Evolutionary conservation across 2,797 vertebrate genomes (phyloP), one percentile per base, ranked within the genome.

Genomic region (Halcyon leucocephala): DNA sequence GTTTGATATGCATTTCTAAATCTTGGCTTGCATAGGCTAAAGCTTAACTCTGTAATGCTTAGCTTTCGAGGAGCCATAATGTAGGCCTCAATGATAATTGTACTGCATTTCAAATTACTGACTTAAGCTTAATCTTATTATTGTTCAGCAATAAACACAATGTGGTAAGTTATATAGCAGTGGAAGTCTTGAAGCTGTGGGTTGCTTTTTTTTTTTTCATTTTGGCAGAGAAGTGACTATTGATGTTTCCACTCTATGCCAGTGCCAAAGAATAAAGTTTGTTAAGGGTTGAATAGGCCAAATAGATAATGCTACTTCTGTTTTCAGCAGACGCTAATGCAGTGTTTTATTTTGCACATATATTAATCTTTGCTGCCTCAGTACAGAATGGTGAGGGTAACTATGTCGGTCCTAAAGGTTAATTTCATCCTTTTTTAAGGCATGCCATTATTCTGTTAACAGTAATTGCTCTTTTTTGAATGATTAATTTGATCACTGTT

Each of bases 381-480:
- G 19, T 92, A 69, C 37, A 70, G 78, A 71, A 87, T 90, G 83
- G 88, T 86, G 82, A 94, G 93, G 94, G 88, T 84, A 93, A 95
- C 88, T 71, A 52, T 86, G 91, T 82, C 5, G 0, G 85, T 92
- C 91, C 90, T 95, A 95, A 97, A 95, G 93, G 94, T 95, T 97
- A 96, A 97, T 96, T 97, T 97, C 93, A 90, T 95, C 95, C 82
- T 96, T 96, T 94, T 94, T 96, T 96, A 94, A 97, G 91, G 81
- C 85, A 92, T 85, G 85, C 64, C 64, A 93, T 95, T 97, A 96
- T 96, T 96, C 95, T 95, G 86, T 95, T 97, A 97, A 90, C 95
- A 89, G 91, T 96, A 97, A 97, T 92, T 97, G 88, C 74, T 96
- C 71, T 92, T 97, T 93, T 96, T 96, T 95, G 83, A 95, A 88